Base-by-base conservation (phyloP, 2,113 vertebrate genomes). In the Panthera leo region DNA sequence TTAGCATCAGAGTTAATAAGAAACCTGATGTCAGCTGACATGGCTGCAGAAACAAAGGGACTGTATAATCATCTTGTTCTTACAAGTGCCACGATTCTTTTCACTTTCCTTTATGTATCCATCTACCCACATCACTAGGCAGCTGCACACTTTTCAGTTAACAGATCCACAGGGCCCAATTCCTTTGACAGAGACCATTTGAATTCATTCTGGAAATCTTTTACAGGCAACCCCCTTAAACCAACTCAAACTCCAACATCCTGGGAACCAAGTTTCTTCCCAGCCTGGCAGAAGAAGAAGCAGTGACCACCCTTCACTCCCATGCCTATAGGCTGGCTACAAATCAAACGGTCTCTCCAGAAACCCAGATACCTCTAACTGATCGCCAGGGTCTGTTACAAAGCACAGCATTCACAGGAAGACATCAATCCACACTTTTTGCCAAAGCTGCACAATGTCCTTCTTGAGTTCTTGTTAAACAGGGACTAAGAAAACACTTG, bases 391-490 rank as follows among this genome's bases (percentile, higher is more conserved):
- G 93, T 68, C 48, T 95, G 55, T 53, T 97, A 98, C 97, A 98
- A 98, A 99, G 97, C 51, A 75, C 75, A 85, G 95, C 92, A 98
- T 99, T 98, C 98, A 99, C 93, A 97, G 73, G 83, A 98, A 98
- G 96, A 89, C 98, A 98, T 98, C 96, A 96, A 92, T 98, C 97
- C 97, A 92, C 29, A 85, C 85, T 98, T 98, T 89, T 55, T 98
- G 98, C 98, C 98, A 98, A 97, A 91, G 78, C 1, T 94, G 58
- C 29, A 98, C 98, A 98, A 98, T 98, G 92, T 97, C 82, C 65
- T 98, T 97, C 97, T 98, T 99, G 98, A 99, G 97, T 73, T 53
- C 89, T 97, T 98, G 84, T 95, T 86, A 96, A 98, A 95, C 6
- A 31, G 88, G 23, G 82, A 97, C 91, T 98, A 96, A 98, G 89